A percentile compares a stretch with the other conserved stretches of the same genome.
These are phyloP conservation scores for Marasmarcha lunaedactyla DNA, from an alignment of 2,888 invertebrate species.

Conservation along the genomic window DNA sequence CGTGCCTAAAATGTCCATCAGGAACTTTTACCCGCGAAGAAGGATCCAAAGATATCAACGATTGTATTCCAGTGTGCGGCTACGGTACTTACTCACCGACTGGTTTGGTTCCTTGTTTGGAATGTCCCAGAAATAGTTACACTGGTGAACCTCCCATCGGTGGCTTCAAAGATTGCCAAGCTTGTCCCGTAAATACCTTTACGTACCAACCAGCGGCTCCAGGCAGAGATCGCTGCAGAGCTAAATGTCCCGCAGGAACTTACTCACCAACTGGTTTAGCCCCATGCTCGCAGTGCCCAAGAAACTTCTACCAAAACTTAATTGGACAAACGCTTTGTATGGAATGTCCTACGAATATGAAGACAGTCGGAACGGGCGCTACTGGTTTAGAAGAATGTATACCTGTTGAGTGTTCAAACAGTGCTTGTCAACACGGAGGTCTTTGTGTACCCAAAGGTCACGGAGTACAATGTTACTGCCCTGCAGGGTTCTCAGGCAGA, in stretches of 20 bases:
- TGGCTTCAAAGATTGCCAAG: constrained; percentile 93
- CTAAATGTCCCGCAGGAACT: constrained; percentile 89
- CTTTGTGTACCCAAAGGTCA: constrained; percentile 91
- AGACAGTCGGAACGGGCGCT: constrained; percentile 84
- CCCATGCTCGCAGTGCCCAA: constrained; percentile 93
- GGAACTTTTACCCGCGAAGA: constrained; percentile 94
- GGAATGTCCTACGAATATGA: constrained; percentile 92
- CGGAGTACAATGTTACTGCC: constrained; percentile 91
- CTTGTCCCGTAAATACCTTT: constrained; percentile 89
- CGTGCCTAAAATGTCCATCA: constrained; percentile 90
- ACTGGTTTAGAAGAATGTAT: constrained; percentile 88
- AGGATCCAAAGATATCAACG: constrained; percentile 86
- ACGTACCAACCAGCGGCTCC: constrained; percentile 94
- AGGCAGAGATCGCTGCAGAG: constrained; percentile 83
- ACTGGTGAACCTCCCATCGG: constrained; percentile 89
- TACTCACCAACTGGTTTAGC: constrained; percentile 95
- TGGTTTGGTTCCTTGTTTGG: constrained; percentile 92
- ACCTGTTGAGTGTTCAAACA: constrained; percentile 87
- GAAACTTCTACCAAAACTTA: constrained; percentile 90
- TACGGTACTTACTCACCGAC: constrained; percentile 96
- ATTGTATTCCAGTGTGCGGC: constrained; percentile 94
- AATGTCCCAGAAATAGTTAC: constrained; percentile 93
- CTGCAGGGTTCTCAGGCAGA: constrained; percentile 93
- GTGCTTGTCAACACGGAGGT: constrained; percentile 91
- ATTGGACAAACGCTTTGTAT: constrained; percentile 87